Conservation (phyloP, 92 coral and sea anemone genomes). For the Parazoanthus swiftii region DNA sequence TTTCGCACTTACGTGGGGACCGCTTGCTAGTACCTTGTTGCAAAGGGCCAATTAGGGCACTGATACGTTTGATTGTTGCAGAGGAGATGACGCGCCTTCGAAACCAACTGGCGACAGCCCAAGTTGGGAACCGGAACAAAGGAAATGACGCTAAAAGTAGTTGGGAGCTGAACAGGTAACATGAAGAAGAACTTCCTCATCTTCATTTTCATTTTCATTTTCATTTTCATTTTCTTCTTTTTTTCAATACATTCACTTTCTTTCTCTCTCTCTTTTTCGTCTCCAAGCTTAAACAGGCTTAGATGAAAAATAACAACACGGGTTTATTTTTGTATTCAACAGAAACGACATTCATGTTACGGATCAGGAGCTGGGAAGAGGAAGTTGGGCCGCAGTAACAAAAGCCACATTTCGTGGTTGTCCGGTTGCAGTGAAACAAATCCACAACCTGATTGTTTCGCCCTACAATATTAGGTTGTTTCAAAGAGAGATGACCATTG, state of each 20-base stretch:
- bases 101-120: neutral
- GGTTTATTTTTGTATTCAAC: neutral
- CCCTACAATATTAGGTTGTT: neutral
- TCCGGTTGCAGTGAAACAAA: slow-evolving; percentile 27
- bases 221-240: no score
- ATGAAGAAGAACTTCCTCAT: neutral
- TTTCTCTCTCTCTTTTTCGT: no score
- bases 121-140: neutral
- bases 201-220: no score
- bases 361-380: slow-evolving; percentile 18
- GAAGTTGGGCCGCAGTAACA: slow-evolving; percentile 1
- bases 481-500: slow-evolving; percentile 32
- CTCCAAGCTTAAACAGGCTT: no score
- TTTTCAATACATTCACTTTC: no score
- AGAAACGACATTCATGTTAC: neutral
- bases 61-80: neutral
- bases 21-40: no score
- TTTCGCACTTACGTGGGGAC: no score
- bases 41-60: no score
- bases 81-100: slow-evolving; percentile 19
- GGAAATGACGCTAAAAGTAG: neutral
- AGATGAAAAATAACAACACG: no score
- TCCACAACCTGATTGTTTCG: neutral
- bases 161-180: slow-evolving; percentile 30
- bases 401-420: slow-evolving; percentile 23